Base-by-base conservation (phyloP, 2,888 invertebrate species). In the Drosophila leonis region DNA sequence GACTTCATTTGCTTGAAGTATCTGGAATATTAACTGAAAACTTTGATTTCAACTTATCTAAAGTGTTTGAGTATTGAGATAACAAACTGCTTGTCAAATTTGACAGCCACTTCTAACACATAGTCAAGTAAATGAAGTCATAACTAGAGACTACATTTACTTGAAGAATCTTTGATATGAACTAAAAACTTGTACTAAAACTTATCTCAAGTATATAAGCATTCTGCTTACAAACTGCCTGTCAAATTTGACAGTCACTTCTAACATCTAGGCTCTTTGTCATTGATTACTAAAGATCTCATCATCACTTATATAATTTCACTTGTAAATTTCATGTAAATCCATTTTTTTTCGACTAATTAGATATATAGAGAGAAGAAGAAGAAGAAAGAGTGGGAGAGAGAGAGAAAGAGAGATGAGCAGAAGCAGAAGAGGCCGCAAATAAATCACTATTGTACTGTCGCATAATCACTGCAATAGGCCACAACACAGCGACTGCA, bases 391-490 rank as follows among this genome's bases (percentile, higher is more conserved):
- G 24, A 24, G 24, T 7, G 13, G 4, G 20, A 13, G 44, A 12
- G 44, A 15, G 12, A 24, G 24, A 8, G 13, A 2, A 5, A 42
- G 44, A 24, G 44, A 0, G 44, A 13, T 13, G 5, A 9, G 4
- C 1, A n/a, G 27, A 15, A 18, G 15, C 9, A 9, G 18, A 18
- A 15, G n/a, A 4, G 13, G 42, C 7, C 2, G 39, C 7, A 52
- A 62, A 42, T 39, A 46, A 41, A 33, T 1, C 46, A 52, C 20
- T 37, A 60, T 46, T 52, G 60, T 27, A 27, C 44, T 48, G 46
- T 42, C 39, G 70, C 57, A 57, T 65, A 52, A 65, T 55, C 60
- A 60, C 29, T 49, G 44, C 44, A 44, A 44, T 71, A 64, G 66
- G 31, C 52, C 65, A 61, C 73, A 52, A 13, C 20, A 46, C 20